Conservation (phyloP, 2,113 vertebrate genomes). For the Oxyruncus cristatus region DNA sequence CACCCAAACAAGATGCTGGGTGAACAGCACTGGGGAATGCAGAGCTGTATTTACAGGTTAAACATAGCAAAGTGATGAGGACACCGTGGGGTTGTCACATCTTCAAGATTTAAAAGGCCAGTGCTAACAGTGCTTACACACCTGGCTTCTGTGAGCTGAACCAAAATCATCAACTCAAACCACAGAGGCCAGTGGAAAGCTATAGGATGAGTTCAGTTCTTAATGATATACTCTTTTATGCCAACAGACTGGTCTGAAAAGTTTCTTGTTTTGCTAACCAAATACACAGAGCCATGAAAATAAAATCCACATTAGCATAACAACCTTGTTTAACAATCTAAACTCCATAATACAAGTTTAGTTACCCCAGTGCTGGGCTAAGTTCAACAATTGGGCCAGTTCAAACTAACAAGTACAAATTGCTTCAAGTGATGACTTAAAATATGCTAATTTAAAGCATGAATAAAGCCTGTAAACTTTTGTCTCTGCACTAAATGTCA, state of each 20-base stretch:
- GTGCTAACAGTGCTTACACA: background rate
- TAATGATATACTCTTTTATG: background rate
- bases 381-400: background rate
- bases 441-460: background rate
- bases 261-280: background rate
- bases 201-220: background rate
- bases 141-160: background rate
- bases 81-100: background rate
- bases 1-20: background rate
- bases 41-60: background rate
- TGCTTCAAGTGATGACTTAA: background rate
- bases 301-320: background rate
- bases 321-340: background rate
- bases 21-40: background rate
- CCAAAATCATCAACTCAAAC: background rate
- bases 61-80: background rate
- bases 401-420: background rate
- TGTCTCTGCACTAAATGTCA: background rate
- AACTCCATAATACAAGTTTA: background rate
- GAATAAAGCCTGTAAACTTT: background rate
- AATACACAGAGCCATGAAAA: background rate
- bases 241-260: background rate
- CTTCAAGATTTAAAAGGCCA: background rate
- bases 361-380: background rate
- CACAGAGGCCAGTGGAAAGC: background rate